Percentiles rank a stretch among this genome's conserved stretches.
phyloP scores from a whole-genome alignment of 1,140 invertebrate species.

The Carcinoscorpius rotundicauda region DNA sequence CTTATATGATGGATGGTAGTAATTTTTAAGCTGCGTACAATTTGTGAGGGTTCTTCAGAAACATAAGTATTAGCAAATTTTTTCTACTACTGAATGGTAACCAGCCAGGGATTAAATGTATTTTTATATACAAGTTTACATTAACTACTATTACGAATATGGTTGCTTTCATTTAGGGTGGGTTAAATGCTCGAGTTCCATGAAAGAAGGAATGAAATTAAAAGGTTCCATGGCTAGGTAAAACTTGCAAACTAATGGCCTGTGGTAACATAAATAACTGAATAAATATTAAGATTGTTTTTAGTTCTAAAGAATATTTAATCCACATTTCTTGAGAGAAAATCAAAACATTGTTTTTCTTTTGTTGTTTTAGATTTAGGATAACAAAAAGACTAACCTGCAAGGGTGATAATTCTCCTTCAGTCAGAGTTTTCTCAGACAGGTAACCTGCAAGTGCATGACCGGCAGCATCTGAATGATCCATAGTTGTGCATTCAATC shows the following conservation, averaged over 20 bases:
- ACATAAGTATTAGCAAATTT: too few species aligned
- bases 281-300: neutral
- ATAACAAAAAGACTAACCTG: conserved; percentile 36
- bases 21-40: too few species aligned
- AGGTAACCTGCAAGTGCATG: conserved; percentile 62
- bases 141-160: too few species aligned
- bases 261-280: neutral
- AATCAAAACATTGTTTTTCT: neutral
- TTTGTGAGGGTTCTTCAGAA: too few species aligned
- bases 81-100: too few species aligned
- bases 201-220: too few species aligned
- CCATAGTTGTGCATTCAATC: conserved; percentile 43
- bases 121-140: too few species aligned
- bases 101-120: too few species aligned
- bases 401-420: conserved; percentile 49
- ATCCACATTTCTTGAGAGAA: neutral
- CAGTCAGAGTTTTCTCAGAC: conserved; percentile 41
- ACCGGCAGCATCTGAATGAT: conserved; percentile 46
- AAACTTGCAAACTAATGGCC: neutral
- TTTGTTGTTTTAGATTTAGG: neutral
- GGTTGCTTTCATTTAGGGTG: too few species aligned
- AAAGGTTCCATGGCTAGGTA: neutral
- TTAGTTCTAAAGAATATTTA: neutral
- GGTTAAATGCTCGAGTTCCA: too few species aligned
- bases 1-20: too few species aligned